Evolutionary conservation across 2,797 vertebrate species (phyloP).

Genomic region (Malurus leucopterus): DNA sequence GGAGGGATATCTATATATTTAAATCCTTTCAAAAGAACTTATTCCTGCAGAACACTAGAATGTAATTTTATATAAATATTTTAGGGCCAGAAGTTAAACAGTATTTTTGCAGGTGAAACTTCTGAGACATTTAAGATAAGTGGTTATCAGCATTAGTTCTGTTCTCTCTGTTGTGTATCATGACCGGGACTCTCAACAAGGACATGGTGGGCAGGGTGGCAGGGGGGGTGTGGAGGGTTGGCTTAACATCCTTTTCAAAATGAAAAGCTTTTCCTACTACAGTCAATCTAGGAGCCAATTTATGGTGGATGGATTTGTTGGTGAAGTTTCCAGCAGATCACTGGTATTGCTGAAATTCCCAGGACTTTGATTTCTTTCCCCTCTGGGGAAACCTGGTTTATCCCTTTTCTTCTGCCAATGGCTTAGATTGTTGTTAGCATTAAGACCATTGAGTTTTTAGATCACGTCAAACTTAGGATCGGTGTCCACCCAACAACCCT

Average conservation of each 20-base stretch:
- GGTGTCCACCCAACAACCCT: background rate
- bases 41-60: background rate
- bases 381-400: background rate
- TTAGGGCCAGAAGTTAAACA: background rate
- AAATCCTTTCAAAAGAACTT: background rate
- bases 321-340: background rate
- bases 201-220: background rate
- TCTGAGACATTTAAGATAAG: background rate
- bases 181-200: background rate
- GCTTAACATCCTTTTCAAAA: background rate
- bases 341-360: background rate
- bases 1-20: background rate
- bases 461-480: background rate
- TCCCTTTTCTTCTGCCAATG: background rate
- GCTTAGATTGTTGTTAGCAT: background rate
- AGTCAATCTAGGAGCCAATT: background rate
- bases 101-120: background rate
- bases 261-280: background rate
- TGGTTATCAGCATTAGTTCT: background rate
- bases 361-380: fast-evolving
- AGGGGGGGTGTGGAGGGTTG: background rate
- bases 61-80: background rate
- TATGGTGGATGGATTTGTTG: background rate
- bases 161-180: background rate
- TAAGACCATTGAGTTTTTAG: background rate